These are phyloP conservation scores for Cirrhinus molitorella DNA, from an alignment of 2,797 vertebrate genomes.

Conservation along the genomic window DNA sequence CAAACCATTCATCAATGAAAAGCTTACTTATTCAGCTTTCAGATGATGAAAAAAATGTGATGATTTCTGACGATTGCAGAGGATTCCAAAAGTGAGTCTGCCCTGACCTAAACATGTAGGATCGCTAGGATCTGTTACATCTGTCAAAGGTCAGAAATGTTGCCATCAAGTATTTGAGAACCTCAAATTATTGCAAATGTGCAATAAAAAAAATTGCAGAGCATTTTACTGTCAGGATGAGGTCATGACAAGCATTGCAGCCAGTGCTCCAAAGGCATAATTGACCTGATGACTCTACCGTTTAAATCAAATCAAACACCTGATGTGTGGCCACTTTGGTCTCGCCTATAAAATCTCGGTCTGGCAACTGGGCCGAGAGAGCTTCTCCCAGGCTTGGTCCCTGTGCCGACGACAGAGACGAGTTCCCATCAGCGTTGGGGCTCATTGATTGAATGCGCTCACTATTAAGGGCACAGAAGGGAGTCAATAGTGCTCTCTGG, in stretches of 20 bases:
- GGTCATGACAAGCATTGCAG: slow-evolving; percentile 7
- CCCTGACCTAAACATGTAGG: background rate
- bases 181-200: background rate
- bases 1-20: no score
- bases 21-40: no score
- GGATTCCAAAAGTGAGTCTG: background rate
- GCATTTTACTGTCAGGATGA: background rate
- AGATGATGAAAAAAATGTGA: no score
- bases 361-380: slow-evolving; percentile 20
- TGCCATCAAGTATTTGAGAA: background rate
- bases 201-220: background rate
- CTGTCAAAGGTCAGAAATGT: background rate
- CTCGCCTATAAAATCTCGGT: slow-evolving; percentile 12
- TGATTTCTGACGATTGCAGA: background rate
- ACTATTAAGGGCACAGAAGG: slow-evolving; percentile 55
- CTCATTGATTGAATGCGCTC: slow-evolving; percentile 61
- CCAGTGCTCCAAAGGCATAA: background rate
- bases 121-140: background rate
- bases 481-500: slow-evolving; percentile 61
- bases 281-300: slow-evolving; percentile 9
- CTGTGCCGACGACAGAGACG: background rate
- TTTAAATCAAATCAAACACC: background rate
- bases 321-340: background rate
- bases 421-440: slow-evolving; percentile 20
- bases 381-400: background rate